Conservation (phyloP, 2,113 vertebrate species). For the Apistogramma diplotaenia region DNA sequence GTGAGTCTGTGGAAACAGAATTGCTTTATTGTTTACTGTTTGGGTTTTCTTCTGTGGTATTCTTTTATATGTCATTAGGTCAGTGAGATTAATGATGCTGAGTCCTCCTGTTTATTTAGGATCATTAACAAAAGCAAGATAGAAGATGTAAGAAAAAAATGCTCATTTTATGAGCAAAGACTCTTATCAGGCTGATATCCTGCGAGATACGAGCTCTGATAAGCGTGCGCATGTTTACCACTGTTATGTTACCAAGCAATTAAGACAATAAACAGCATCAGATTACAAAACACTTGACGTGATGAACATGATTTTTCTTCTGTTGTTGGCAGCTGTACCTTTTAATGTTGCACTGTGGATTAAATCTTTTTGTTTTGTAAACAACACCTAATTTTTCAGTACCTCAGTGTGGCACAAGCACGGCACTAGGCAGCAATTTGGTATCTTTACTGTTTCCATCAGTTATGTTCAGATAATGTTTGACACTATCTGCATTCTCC, state of each 20-base stretch:
- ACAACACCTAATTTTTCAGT: background rate
- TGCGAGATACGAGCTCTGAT: background rate
- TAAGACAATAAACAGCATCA: background rate
- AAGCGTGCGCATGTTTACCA: background rate
- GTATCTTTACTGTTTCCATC: background rate
- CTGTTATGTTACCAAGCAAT: background rate
- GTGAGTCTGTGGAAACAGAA: background rate
- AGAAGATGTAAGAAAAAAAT: background rate
- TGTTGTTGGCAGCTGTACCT: too few species aligned
- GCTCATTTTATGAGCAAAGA: background rate
- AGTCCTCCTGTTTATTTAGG: background rate
- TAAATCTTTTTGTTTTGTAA: background rate
- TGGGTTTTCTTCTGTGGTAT: background rate
- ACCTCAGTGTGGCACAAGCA: background rate
- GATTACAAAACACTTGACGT: background rate
- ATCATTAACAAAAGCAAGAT: background rate
- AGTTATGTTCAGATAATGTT: background rate
- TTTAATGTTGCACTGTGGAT: accelerated
- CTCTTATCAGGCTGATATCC: background rate
- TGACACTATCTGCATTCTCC: background rate
- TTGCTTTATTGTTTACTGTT: background rate
- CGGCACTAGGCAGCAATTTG: background rate
- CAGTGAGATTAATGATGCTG: background rate
- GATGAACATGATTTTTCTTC: accelerated
- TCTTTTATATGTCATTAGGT: background rate